A percentile compares a stretch with the other conserved stretches of the same genome.
phyloP scores from a whole-genome alignment of 2,797 vertebrate species.

The Gymnoscopelus microlampas region DNA sequence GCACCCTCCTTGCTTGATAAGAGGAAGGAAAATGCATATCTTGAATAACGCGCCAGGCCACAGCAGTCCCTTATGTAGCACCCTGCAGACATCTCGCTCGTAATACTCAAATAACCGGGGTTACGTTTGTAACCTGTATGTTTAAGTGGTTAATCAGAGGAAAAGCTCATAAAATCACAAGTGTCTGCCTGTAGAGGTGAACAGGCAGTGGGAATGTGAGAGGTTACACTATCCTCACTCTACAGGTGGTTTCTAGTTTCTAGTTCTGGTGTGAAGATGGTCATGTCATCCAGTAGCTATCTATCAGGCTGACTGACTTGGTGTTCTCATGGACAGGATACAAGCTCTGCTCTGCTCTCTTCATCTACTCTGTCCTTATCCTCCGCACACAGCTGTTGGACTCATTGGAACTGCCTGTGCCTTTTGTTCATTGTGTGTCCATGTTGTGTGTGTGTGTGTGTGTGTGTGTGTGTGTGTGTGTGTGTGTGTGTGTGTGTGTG shows the following conservation, averaged over 20 bases:
- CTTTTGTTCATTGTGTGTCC: constrained; percentile 75
- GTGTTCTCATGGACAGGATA: constrained; percentile 58
- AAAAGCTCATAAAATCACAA: too few species aligned
- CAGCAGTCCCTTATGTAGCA: too few species aligned
- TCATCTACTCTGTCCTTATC: constrained; percentile 61
- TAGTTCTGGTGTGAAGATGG: constrained; percentile 28
- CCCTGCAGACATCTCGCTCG: too few species aligned
- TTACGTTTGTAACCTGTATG: too few species aligned
- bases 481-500: constrained; percentile 56
- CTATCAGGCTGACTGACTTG: constrained; percentile 12
- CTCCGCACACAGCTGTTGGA: constrained; percentile 72
- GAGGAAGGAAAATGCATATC: too few species aligned
- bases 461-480: constrained; percentile 3
- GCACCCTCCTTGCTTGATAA: too few species aligned
- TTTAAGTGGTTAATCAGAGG: too few species aligned
- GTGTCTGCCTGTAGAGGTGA: too few species aligned
- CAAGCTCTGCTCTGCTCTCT: constrained; percentile 58
- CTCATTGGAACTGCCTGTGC: constrained; percentile 67
- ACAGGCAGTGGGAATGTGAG: too few species aligned
- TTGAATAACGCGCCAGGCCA: too few species aligned
- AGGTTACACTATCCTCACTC: not conserved
- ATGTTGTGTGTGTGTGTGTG: constrained; percentile 46
- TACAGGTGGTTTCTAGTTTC: constrained; percentile 13
- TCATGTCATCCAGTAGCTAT: constrained; percentile 15
- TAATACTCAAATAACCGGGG: too few species aligned